Evolutionary conservation across 1,140 invertebrate genomes (phyloP), one percentile per base, ranked within the genome.

Genomic region (Aphidius gifuensis): DNA sequence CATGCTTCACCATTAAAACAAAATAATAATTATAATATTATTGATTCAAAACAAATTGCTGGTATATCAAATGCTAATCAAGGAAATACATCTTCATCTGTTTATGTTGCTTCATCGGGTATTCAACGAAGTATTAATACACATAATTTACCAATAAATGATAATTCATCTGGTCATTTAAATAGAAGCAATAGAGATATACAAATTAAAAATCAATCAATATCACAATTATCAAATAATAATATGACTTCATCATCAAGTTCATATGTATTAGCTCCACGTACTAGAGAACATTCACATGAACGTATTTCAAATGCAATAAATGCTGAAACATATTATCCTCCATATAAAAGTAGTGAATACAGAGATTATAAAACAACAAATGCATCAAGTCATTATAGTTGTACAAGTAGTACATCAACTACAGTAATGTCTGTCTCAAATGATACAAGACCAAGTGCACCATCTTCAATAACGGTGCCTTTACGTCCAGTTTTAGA

Each of bases 111-210:
- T 69, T 60, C 60, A 5, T 45, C 60, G 16, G 21, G 66, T 42
- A 43, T 64, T 1, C 65, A 70, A 51, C 65, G 73, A 39, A 70
- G 48, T 51, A 64, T 68, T 43, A 80, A 76, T 8, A 81, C 81
- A 51, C 83, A 85, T 72, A 83, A 83, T 64, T 67, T 84, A 32
- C 83, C 83, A 0, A 84, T 84, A 32, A 80, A 78, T 5, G 74
- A 79, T 0, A 69, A 84, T 2, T 83, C 83, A 5, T 80, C 78
- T 58, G 83, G 83, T 63, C 81, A 82, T 69, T 73, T 76, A 47
- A 80, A 75, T 63, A 74, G 77, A 63, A 69, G 64, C 53, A 67
- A 65, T n/a, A 67, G 72, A 32, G 79, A 82, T 45, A 57, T 67
- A 6, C 7, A 68, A 5, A 65, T 62, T 8, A 76, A 76, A 43